Conservation (phyloP, 2,797 vertebrate genomes). For the Pelochelys cantorii region DNA sequence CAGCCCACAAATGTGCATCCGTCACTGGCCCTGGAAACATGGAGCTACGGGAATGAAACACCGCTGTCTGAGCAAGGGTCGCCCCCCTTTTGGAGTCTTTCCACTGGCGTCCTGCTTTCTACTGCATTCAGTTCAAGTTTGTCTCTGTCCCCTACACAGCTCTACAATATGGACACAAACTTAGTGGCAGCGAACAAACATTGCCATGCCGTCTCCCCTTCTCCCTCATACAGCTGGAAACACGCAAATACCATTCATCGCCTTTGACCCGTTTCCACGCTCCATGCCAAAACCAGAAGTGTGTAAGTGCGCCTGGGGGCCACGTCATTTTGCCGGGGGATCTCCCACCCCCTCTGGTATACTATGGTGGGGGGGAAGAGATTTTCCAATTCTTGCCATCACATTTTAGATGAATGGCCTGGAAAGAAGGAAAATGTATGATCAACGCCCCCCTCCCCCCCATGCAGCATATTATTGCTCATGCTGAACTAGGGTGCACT, state of each 20-base stretch:
- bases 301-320: not conserved
- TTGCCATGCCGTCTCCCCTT: not conserved
- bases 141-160: not conserved
- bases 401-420: not conserved
- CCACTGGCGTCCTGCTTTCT: not conserved
- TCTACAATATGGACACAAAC: not conserved
- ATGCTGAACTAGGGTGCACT: not conserved
- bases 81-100: not conserved
- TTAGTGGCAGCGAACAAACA: not conserved
- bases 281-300: not conserved
- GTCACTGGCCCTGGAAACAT: not conserved
- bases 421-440: not conserved
- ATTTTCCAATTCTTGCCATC: not conserved
- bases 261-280: not conserved
- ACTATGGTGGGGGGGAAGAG: not conserved
- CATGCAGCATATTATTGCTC: not conserved
- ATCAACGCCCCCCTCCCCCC: not conserved
- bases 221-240: not conserved
- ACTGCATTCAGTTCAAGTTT: not conserved
- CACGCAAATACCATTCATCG: not conserved
- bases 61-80: not conserved
- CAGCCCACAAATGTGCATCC: not conserved
- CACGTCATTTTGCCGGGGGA: not conserved
- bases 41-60: not conserved
- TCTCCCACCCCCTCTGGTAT: not conserved